phyloP scores from a whole-genome alignment of 2,113 vertebrate genomes.

The Sander vitreus region DNA sequence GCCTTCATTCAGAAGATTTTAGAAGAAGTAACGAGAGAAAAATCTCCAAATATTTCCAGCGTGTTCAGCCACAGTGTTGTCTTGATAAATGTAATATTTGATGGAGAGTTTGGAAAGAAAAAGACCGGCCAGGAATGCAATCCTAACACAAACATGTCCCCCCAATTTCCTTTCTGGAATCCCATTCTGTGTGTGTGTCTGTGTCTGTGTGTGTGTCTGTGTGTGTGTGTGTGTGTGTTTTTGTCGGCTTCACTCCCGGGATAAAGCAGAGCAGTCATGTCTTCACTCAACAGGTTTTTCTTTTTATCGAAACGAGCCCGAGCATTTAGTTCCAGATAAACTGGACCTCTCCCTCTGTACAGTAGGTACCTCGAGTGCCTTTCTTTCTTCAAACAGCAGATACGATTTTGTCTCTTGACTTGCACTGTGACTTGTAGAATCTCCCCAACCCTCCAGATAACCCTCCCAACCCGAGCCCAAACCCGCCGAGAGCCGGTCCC shows the following conservation, averaged over 20 bases:
- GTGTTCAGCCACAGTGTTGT: slow-evolving; percentile 22
- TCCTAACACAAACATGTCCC: slow-evolving; percentile 13
- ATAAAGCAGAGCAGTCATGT: slow-evolving; percentile 40
- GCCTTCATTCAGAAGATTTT: slow-evolving; percentile 59
- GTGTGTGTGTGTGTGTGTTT: too few relatives aligned
- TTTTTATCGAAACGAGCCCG: slow-evolving; percentile 24
- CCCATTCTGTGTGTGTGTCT: not conserved
- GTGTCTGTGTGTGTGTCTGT: too few relatives aligned
- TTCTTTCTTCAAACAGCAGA: slow-evolving; percentile 77
- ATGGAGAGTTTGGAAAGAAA: slow-evolving; percentile 6
- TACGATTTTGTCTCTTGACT: slow-evolving; percentile 80
- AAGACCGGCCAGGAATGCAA: slow-evolving; percentile 47
- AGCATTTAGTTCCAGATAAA: slow-evolving; percentile 51
- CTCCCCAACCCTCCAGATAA: slow-evolving; percentile 41
- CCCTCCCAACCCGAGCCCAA: not conserved
- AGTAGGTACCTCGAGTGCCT: slow-evolving; percentile 87
- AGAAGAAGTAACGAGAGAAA: not conserved
- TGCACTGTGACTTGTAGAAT: slow-evolving; percentile 82
- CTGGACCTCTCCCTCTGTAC: slow-evolving; percentile 73
- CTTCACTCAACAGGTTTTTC: slow-evolving; percentile 37
- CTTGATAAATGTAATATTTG: not conserved
- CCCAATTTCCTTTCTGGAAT: not conserved
- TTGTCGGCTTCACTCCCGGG: not conserved
- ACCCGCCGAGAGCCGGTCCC: not conserved
- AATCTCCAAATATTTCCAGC: not conserved